Evolutionary conservation across 2,888 invertebrate species (phyloP).

Genomic region (Agriopis marginaria): DNA sequence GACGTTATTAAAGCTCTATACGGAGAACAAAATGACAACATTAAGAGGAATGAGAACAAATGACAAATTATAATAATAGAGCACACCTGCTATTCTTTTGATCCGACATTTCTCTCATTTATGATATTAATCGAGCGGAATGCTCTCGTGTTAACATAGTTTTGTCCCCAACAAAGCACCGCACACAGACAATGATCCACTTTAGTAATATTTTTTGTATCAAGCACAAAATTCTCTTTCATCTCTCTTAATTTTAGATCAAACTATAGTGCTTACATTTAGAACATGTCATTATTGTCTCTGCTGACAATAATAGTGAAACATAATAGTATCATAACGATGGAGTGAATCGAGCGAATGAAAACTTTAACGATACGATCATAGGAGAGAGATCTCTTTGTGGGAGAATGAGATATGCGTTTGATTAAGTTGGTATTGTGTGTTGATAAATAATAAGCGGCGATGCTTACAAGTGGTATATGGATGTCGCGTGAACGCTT

Average conservation of each 20-base stretch:
- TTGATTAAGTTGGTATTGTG: conserved; percentile 63
- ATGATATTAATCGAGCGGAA: conserved; percentile 84
- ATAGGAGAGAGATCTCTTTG: conserved; percentile 50
- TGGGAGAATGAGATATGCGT: conserved; percentile 51
- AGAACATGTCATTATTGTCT: conserved; percentile 83
- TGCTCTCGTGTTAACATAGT: conserved; percentile 79
- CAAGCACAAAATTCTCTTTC: conserved; percentile 80
- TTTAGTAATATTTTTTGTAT: conserved; percentile 84
- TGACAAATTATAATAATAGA: conserved; percentile 84
- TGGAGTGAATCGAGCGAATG: conserved; percentile 41
- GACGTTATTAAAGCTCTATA: conserved; percentile 67
- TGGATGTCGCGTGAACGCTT: conserved; percentile 75
- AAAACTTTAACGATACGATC: conserved; percentile 52
- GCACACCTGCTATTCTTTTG: conserved; percentile 86
- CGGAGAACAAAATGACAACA: conserved; percentile 68
- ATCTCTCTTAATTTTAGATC: conserved; percentile 84
- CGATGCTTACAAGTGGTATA: conserved; percentile 74
- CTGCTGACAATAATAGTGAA: conserved; percentile 59
- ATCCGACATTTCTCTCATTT: conserved; percentile 86
- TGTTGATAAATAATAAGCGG: conserved; percentile 84
- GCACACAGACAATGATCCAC: conserved; percentile 78
- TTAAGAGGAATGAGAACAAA: conserved; percentile 73
- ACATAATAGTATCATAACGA: conserved; percentile 57
- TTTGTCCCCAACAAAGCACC: conserved; percentile 78
- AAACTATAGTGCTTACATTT: conserved; percentile 83